Conservation (phyloP, 1,140 invertebrate genomes). For the Drosophila hydei region DNA sequence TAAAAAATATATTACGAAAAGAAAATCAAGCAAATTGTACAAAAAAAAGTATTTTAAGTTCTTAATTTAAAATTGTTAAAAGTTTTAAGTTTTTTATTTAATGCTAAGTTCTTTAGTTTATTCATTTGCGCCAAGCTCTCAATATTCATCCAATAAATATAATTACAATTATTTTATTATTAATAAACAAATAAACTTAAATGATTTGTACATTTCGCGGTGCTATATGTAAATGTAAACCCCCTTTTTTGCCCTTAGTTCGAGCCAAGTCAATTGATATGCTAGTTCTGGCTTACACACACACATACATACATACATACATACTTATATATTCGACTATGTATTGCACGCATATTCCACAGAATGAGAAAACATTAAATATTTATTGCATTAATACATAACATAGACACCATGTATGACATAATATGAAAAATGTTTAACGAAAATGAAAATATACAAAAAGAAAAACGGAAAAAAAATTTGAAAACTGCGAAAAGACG, state of each 20-base stretch:
- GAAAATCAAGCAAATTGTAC: conserved; percentile 71
- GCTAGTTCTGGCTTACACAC: conserved; percentile 31
- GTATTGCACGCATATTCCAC: conserved; percentile 57
- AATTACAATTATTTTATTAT: conserved; percentile 10
- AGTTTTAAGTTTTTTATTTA: conserved; percentile 66
- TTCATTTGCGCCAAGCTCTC: conserved; percentile 41
- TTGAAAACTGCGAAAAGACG: conserved; percentile 45
- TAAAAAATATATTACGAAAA: neutral
- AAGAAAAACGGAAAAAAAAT: conserved; percentile 5
- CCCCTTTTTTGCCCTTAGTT: conserved; percentile 49
- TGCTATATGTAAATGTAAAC: conserved; percentile 72
- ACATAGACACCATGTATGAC: conserved; percentile 51
- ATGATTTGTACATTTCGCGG: conserved; percentile 77
- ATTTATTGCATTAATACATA: conserved; percentile 70
- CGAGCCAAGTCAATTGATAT: conserved; percentile 45
- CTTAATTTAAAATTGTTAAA: conserved; percentile 63
- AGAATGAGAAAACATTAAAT: conserved; percentile 47
- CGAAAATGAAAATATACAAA: neutral
- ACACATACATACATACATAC: neutral
- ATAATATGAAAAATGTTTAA: conserved; percentile 70
- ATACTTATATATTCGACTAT: conserved; percentile 24
- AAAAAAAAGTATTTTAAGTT: conserved; percentile 61
- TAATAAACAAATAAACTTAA: conserved; percentile 21
- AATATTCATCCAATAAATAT: conserved; percentile 24
- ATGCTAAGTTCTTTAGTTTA: conserved; percentile 52